Evolutionary conservation across 1,140 invertebrate genomes (phyloP), one percentile per base, ranked within the genome.

Genomic region (Eriosoma lanigerum): DNA sequence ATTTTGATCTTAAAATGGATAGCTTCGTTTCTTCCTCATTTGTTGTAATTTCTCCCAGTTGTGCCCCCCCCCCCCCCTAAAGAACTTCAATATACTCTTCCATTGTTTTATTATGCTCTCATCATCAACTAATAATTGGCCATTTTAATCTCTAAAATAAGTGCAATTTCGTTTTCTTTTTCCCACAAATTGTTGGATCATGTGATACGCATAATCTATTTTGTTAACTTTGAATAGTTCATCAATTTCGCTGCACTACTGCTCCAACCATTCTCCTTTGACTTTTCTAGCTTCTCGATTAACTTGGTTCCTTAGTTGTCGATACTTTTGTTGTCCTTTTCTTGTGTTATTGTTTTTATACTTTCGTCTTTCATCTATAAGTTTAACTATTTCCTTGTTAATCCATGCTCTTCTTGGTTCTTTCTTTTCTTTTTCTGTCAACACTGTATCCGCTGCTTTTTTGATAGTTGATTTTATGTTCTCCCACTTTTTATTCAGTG

Each of bases 141-240:
- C 54, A 26, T 32, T 62, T 29, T 32, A 13, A 62, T 26, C 5
- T 60, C 15, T 60, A 21, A 26, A 26, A 60, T 60, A 26, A 60
- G 5, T 60, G 56, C 56, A 60, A 24, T 26, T 60, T 60, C 56
- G 56, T 60, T 60, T 60, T 60, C 56, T 60, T 2, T 60, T 26
- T 26, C 56, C 26, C 3, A 26, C 56, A 60, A 60, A 26, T 8
- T n/a, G n/a, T n/a, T n/a, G n/a, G n/a, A n/a, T n/a, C n/a, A n/a
- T n/a, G n/a, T n/a, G n/a, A n/a, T n/a, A n/a, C n/a, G n/a, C n/a
- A n/a, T n/a, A n/a, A n/a, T n/a, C n/a, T n/a, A n/a, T n/a, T n/a
- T n/a, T n/a, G n/a, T n/a, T n/a, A n/a, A n/a, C n/a, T n/a, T n/a
- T n/a, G n/a, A n/a, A n/a, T n/a, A n/a, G n/a, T n/a, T n/a, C n/a